Evolutionary conservation across 2,797 vertebrate species (phyloP).

Genomic region (Fratercula arctica): DNA sequence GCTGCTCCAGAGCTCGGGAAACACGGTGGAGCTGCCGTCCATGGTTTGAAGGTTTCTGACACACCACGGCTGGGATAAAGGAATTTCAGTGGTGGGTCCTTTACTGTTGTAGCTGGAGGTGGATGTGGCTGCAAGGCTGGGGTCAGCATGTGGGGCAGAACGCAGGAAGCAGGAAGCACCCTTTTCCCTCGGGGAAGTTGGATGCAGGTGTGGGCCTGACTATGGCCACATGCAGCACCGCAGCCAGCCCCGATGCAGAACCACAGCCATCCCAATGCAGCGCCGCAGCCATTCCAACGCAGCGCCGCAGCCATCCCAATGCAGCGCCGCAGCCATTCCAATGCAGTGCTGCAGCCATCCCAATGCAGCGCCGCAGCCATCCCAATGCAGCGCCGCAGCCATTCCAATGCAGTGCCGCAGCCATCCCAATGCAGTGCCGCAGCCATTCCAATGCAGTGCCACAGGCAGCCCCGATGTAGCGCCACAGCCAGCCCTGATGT

Average conservation of each 20-base stretch:
- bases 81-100: neutral
- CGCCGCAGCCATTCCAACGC: too few relatives aligned
- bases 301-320: too few relatives aligned
- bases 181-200: neutral
- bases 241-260: too few relatives aligned
- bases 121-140: fast-evolving
- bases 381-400: neutral
- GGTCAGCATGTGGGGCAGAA: too few relatives aligned
- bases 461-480: neutral
- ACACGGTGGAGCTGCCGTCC: fast-evolving
- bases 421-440: neutral
- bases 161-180: neutral
- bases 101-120: neutral
- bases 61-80: neutral
- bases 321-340: neutral
- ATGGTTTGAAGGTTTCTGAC: neutral
- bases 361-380: neutral
- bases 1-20: neutral
- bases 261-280: too few relatives aligned
- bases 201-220: neutral
- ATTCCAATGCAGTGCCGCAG: neutral
- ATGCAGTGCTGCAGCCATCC: neutral
- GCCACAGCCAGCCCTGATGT: neutral
- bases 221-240: neutral
- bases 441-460: neutral